phyloP scores from a whole-genome alignment of 2,797 vertebrate species.

The Hoplostethus mediterraneus region DNA sequence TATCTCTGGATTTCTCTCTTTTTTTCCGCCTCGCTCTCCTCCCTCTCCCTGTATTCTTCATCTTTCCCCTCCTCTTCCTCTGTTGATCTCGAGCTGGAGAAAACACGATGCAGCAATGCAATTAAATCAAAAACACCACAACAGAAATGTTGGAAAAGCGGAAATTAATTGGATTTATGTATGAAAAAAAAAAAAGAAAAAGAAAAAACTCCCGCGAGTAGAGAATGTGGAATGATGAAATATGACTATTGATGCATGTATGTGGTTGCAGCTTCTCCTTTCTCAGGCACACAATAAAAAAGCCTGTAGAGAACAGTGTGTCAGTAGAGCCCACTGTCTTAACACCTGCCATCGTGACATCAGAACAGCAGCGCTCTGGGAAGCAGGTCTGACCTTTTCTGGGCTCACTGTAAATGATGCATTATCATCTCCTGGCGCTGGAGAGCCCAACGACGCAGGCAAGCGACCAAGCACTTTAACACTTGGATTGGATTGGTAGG shows the following conservation, averaged over 20 bases:
- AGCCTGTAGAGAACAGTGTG: slow-evolving; percentile 33
- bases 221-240: slow-evolving; percentile 1
- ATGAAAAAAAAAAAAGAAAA: not conserved
- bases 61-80: slow-evolving; percentile 1
- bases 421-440: slow-evolving; percentile 62
- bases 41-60: slow-evolving; percentile 24
- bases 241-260: not conserved
- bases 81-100: not conserved
- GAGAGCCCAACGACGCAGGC: slow-evolving; percentile 52
- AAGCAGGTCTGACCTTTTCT: slow-evolving; percentile 82
- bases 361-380: slow-evolving; percentile 74
- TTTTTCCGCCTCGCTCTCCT: not conserved
- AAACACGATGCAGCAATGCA: not conserved
- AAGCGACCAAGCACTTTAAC: slow-evolving; percentile 41
- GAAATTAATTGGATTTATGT: too few species aligned
- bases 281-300: not conserved
- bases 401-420: slow-evolving; percentile 79
- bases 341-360: slow-evolving; percentile 78
- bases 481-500: not conserved
- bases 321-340: slow-evolving; percentile 66
- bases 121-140: not conserved
- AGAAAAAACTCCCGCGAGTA: not conserved
- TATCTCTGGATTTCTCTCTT: not conserved
- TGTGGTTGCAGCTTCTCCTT: not conserved
- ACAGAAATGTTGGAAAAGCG: not conserved